Percentiles rank a stretch among this genome's conserved stretches.
These are phyloP conservation scores for Anguilla anguilla DNA, from an alignment of 2,797 vertebrate genomes.

Conservation along the genomic window DNA sequence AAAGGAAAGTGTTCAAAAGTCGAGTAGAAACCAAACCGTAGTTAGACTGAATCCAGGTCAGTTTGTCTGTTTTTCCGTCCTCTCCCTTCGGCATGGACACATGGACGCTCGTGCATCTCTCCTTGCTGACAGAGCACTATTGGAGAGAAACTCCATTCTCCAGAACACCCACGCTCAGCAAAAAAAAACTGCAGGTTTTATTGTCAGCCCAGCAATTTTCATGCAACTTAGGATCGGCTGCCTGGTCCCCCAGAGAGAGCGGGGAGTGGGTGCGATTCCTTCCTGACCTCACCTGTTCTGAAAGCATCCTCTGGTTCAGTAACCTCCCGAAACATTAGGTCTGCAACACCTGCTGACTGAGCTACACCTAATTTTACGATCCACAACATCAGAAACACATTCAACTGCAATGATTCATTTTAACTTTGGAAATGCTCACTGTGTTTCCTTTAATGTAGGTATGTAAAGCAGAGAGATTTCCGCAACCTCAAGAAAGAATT, in stretches of 20 bases:
- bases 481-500: neutral
- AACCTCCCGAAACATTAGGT: neutral
- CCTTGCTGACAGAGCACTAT: neutral
- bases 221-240: neutral
- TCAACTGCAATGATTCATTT: neutral
- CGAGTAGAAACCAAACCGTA: neutral
- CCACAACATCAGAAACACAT: neutral
- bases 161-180: neutral
- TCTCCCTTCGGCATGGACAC: neutral
- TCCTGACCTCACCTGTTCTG: neutral
- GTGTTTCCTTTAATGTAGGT: neutral
- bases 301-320: neutral
- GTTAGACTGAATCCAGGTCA: neutral
- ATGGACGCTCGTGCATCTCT: neutral
- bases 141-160: neutral
- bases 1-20: neutral
- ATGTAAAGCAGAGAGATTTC: neutral
- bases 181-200: neutral
- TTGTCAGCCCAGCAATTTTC: slow-evolving; percentile 14
- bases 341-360: neutral
- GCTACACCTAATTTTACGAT: neutral
- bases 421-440: neutral
- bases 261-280: neutral
- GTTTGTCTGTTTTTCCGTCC: neutral
- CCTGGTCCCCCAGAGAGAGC: neutral